Evolutionary conservation across 2,113 vertebrate species (phyloP).

Genomic region (Vanacampus margaritifer): DNA sequence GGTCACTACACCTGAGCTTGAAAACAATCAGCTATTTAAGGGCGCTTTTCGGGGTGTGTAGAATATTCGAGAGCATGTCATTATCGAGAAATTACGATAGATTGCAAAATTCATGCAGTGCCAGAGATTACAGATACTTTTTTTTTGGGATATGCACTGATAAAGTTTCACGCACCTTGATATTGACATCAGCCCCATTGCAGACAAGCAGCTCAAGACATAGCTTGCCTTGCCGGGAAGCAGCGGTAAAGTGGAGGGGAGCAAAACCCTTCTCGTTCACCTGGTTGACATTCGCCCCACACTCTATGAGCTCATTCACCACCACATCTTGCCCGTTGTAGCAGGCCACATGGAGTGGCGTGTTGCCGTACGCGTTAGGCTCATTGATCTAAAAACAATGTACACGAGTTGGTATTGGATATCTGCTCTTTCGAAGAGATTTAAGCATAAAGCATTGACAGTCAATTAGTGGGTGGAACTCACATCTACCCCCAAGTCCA

Average conservation of each 20-base stretch:
- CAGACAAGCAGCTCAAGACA: constrained; percentile 96
- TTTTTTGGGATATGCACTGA: background rate
- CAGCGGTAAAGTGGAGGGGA: constrained; percentile 94
- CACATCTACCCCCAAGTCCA: constrained; percentile 95
- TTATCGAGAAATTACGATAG: background rate
- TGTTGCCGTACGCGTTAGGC: constrained; percentile 94
- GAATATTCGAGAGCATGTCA: too few relatives aligned
- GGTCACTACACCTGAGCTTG: too few relatives aligned
- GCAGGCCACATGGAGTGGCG: constrained; percentile 94
- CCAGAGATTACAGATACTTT: background rate
- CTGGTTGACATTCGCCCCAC: constrained; percentile 94
- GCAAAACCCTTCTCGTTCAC: constrained; percentile 95
- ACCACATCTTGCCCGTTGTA: constrained; percentile 98
- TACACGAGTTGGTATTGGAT: background rate
- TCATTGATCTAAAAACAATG: constrained; percentile 84
- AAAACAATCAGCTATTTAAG: too few relatives aligned
- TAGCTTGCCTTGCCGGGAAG: constrained; percentile 90
- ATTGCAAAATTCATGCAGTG: background rate
- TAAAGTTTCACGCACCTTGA: constrained; percentile 77
- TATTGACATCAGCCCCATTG: constrained; percentile 93
- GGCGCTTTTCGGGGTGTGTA: too few relatives aligned
- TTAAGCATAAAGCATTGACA: background rate
- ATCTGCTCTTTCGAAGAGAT: constrained; percentile 1
- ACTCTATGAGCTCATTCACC: constrained; percentile 95
- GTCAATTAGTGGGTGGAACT: constrained; percentile 51